Percentiles rank a stretch among this genome's conserved stretches.
Evolutionary conservation across 2,888 invertebrate genomes (phyloP).

Genomic region (Ennomos quercinarius): DNA sequence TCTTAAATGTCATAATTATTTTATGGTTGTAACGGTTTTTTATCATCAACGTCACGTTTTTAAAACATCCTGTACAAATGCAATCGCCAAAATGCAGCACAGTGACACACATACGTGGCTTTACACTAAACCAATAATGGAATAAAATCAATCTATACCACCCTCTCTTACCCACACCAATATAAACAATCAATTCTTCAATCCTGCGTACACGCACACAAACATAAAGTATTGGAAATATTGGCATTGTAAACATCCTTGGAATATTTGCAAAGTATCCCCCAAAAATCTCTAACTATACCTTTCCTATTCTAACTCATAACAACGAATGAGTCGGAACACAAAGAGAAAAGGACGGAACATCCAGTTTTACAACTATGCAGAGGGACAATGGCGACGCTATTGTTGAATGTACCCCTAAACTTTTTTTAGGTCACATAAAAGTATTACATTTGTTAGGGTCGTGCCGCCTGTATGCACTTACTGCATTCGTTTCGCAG

Average conservation of each 20-base stretch:
- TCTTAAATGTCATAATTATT: too few species aligned
- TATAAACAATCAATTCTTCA: conserved; percentile 68
- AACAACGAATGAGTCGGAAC: conserved; percentile 37
- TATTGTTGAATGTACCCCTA: conserved; percentile 83
- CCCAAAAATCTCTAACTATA: conserved; percentile 57
- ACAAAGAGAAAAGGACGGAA: conserved; percentile 60
- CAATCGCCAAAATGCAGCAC: conserved; percentile 70
- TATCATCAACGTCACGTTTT: not conserved
- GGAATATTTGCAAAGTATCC: conserved; percentile 78
- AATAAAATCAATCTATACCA: conserved; percentile 83
- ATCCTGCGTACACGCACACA: conserved; percentile 59
- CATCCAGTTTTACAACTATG: conserved; percentile 73
- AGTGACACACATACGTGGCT: conserved; percentile 85
- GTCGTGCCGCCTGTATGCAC: conserved; percentile 76
- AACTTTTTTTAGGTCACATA: conserved; percentile 84
- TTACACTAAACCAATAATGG: conserved; percentile 84
- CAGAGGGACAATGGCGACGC: conserved; percentile 80
- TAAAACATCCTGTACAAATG: conserved; percentile 60
- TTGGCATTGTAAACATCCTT: conserved; percentile 83
- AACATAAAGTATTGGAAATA: conserved; percentile 73
- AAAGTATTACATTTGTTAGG: conserved; percentile 83
- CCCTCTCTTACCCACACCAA: conserved; percentile 74
- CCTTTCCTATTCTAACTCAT: conserved; percentile 60
- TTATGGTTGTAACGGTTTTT: too few species aligned
- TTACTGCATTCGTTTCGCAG: conserved; percentile 82